These are phyloP conservation scores for Gallinago undulata DNA, from an alignment of 2,113 vertebrate species.

Conservation along the genomic window DNA sequence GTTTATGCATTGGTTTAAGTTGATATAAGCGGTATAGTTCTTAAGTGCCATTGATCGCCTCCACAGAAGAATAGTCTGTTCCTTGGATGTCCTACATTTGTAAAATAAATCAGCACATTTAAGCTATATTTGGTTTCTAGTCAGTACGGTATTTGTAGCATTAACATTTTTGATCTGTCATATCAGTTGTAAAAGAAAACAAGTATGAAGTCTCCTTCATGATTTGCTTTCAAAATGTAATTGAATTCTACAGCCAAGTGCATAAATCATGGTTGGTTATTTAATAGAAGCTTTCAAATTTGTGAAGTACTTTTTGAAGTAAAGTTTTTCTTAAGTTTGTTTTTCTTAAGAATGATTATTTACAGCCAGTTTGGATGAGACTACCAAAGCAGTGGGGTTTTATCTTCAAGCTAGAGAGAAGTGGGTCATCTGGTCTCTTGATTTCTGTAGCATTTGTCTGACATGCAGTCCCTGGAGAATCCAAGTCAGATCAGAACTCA, in stretches of 20 bases:
- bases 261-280: neutral
- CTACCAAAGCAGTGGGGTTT: neutral
- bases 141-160: neutral
- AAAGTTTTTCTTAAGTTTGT: neutral
- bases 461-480: neutral
- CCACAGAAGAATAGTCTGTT: neutral
- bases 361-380: neutral
- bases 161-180: slow-evolving; percentile 1
- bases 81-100: neutral
- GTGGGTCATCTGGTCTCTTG: slow-evolving; percentile 16
- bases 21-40: neutral
- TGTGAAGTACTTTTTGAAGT: slow-evolving; percentile 10
- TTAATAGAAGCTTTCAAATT: neutral
- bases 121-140: neutral
- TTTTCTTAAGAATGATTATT: neutral
- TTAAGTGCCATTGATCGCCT: neutral
- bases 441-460: neutral
- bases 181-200: neutral
- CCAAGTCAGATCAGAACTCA: neutral
- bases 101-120: neutral
- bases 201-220: slow-evolving; percentile 31
- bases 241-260: slow-evolving; percentile 29
- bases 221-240: neutral
- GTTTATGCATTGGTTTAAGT: neutral
- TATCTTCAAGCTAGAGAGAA: slow-evolving; percentile 3